A percentile compares a stretch with the other conserved stretches of the same genome.
These are phyloP conservation scores for Meandrina meandrites DNA, from an alignment of 92 coral and sea anemone species.

Conservation along the genomic window DNA sequence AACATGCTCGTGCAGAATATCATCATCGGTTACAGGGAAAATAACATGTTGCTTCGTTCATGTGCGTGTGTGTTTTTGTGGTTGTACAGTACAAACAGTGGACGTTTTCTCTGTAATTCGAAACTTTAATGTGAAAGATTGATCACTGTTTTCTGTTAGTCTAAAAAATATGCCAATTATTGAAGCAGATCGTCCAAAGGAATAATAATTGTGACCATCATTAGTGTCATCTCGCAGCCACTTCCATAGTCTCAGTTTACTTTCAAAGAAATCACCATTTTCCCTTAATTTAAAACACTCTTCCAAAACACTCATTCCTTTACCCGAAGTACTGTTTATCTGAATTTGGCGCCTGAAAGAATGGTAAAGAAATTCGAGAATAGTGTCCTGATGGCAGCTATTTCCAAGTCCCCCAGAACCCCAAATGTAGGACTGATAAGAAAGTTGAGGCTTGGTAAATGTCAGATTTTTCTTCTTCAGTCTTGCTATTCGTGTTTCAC, in stretches of 20 bases:
- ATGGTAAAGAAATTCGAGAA: constrained; percentile 52
- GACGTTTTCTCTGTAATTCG: constrained; percentile 10
- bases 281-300: constrained; percentile 40
- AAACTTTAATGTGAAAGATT: constrained; percentile 1
- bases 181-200: constrained; percentile 48
- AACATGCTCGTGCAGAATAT: constrained; percentile 14
- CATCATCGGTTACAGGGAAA: constrained; percentile 39
- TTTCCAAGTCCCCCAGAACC: constrained; percentile 45
- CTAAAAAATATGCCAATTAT: constrained; percentile 5
- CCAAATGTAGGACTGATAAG: constrained; percentile 42
- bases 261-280: constrained; percentile 31
- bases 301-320: constrained; percentile 21
- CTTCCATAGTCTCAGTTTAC: constrained; percentile 54
- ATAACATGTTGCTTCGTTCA: constrained; percentile 18
- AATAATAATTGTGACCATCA: constrained; percentile 47
- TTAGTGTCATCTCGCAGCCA: constrained; percentile 56
- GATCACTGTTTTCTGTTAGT: neutral
- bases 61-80: neutral
- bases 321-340: neutral
- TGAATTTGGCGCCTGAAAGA: constrained; percentile 39
- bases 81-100: constrained; percentile 9
- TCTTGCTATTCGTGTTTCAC: constrained; percentile 26
- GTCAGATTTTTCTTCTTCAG: neutral
- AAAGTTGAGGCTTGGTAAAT: constrained; percentile 7
- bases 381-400: too few relatives aligned